A percentile compares a stretch with the other conserved stretches of the same genome.
These are phyloP conservation scores for Podotricha telesiphe DNA, from an alignment of 2,888 invertebrate genomes.

Conservation along the genomic window DNA sequence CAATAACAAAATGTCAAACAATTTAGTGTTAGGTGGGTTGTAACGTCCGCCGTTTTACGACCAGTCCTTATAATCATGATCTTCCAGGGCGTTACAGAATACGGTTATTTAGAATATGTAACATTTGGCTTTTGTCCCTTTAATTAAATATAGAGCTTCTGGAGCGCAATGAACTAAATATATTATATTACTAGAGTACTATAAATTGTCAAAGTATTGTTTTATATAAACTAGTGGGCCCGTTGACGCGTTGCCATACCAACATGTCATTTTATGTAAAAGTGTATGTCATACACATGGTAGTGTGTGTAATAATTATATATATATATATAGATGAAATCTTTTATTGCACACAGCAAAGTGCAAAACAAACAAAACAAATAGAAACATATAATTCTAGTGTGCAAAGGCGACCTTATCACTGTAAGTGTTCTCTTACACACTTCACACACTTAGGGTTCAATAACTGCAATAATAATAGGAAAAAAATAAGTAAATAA, in stretches of 20 bases:
- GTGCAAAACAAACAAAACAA: too few species aligned
- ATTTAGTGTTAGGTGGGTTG: constrained; percentile 3
- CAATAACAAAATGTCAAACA: constrained; percentile 10
- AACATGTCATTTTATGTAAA: not conserved
- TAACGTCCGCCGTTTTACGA: constrained; percentile 27
- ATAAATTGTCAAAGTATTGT: not conserved
- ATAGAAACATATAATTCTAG: too few species aligned
- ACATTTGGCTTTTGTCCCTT: constrained; percentile 15
- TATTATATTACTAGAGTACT: not conserved
- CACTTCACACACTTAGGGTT: too few species aligned
- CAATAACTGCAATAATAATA: too few species aligned
- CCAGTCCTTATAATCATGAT: constrained; percentile 24
- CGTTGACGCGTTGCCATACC: too few species aligned
- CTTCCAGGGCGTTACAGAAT: constrained; percentile 10
- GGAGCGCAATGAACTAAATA: not conserved
- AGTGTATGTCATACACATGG: not conserved
- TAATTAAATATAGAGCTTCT: constrained; percentile 20
- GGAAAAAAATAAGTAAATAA: too few species aligned
- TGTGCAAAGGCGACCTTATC: too few species aligned
- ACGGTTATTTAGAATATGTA: constrained; percentile 9
- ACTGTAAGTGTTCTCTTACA: too few species aligned
- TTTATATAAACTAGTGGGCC: too few species aligned
- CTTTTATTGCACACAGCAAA: too few species aligned
- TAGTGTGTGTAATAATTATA: not conserved
- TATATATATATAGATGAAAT: too few species aligned